Evolutionary conservation across 2,797 vertebrate species (phyloP).

Genomic region (Siniperca undulata): DNA sequence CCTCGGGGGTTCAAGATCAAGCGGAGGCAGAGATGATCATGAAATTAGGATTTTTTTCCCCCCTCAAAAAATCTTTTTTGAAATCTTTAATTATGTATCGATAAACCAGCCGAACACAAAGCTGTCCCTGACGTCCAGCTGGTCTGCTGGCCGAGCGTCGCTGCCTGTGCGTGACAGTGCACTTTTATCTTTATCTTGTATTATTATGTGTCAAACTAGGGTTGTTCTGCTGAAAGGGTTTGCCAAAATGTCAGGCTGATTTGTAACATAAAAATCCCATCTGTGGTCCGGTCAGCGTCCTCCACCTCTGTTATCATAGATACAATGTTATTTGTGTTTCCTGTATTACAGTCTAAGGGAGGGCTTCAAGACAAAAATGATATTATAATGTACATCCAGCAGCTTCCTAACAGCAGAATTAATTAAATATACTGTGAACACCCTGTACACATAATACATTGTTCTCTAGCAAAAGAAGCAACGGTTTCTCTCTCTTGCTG

Average conservation of each 20-base stretch:
- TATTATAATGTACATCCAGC: not conserved
- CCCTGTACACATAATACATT: not conserved
- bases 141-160: conserved; percentile 5
- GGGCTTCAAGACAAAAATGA: not conserved
- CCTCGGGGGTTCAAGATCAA: conserved; percentile 47
- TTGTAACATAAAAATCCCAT: conserved; percentile 15
- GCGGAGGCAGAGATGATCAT: conserved; percentile 45
- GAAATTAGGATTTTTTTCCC: conserved; percentile 20
- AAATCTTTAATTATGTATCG: conserved; percentile 21
- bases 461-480: not conserved
- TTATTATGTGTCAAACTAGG: conserved; percentile 22
- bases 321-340: conserved; percentile 40
- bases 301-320: conserved; percentile 23
- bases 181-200: conserved; percentile 35
- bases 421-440: not conserved
- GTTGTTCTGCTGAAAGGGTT: conserved; percentile 1
- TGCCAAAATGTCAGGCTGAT: conserved; percentile 39
- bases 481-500: not conserved
- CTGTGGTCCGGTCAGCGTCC: not conserved
- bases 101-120: conserved; percentile 19
- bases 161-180: not conserved
- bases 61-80: not conserved
- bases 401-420: not conserved
- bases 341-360: not conserved
- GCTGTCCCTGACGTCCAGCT: conserved; percentile 18